Conservation (phyloP, 1,140 invertebrate genomes). For the Zophobas morio region DNA sequence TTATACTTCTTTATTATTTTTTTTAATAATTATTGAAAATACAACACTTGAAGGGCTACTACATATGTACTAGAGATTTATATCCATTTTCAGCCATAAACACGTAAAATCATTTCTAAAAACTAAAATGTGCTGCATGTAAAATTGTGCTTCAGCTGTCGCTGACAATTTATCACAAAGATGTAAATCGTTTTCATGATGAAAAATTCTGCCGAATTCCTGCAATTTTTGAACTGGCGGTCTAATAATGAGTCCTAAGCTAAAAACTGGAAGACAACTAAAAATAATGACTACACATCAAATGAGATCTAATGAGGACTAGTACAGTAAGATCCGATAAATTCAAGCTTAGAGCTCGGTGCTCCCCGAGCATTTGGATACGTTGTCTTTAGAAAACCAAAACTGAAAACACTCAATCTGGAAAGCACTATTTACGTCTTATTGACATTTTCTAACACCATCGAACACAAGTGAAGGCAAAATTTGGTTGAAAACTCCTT, state of each 20-base stretch:
- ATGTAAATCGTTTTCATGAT: neutral
- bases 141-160: conserved; percentile 17
- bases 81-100: neutral
- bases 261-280: conserved; percentile 37
- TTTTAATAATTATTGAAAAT: neutral
- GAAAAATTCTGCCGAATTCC: no score
- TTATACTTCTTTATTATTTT: no score
- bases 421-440: conserved; percentile 59
- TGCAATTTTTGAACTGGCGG: no score
- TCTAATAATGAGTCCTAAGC: neutral
- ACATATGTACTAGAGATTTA: neutral
- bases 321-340: neutral
- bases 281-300: conserved; percentile 41
- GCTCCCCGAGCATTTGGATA: no score
- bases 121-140: conserved; percentile 15
- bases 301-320: conserved; percentile 42
- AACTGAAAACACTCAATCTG: neutral
- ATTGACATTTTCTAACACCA: conserved; percentile 67
- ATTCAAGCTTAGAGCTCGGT: conserved; percentile 10
- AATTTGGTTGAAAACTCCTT: conserved; percentile 67
- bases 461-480: conserved; percentile 67
- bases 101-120: conserved; percentile 7
- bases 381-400: no score
- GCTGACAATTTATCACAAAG: conserved; percentile 27
- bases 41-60: neutral